Percentiles rank a stretch among this genome's conserved stretches.
These are phyloP conservation scores for Hemibagrus wyckioides DNA, from an alignment of 2,113 vertebrate species.

Conservation along the genomic window DNA sequence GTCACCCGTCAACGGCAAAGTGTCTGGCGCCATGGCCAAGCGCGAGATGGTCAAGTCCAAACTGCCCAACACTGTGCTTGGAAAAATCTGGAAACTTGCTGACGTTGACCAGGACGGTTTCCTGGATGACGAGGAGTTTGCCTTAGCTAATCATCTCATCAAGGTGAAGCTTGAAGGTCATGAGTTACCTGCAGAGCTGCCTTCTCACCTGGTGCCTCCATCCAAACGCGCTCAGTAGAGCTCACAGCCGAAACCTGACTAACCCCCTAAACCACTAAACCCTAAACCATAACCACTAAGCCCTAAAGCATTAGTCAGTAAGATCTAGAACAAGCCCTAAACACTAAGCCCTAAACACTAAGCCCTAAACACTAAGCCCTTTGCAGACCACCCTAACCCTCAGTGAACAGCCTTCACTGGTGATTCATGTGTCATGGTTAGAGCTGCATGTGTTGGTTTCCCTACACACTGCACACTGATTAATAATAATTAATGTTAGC, in stretches of 20 bases:
- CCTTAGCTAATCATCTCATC: slow-evolving; percentile 62
- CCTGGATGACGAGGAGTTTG: slow-evolving; percentile 66
- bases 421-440: background rate
- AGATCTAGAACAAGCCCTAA: too few species aligned
- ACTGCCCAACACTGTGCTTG: slow-evolving; percentile 74
- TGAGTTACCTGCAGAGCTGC: slow-evolving; percentile 76
- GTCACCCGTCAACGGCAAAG: slow-evolving; percentile 79
- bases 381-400: background rate
- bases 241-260: background rate
- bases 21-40: slow-evolving; percentile 79
- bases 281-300: background rate
- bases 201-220: slow-evolving; percentile 75
- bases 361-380: background rate
- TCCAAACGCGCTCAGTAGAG: slow-evolving; percentile 68
- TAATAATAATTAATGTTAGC: background rate
- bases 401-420: background rate
- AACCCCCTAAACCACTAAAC: background rate
- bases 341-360: background rate
- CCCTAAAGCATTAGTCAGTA: background rate
- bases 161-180: slow-evolving; percentile 74
- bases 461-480: background rate
- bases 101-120: slow-evolving; percentile 79
- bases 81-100: slow-evolving; percentile 78
- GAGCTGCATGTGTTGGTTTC: background rate
- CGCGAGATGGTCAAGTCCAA: slow-evolving; percentile 84